These are phyloP conservation scores for Drosophila quasianomalipes DNA, from an alignment of 2,888 invertebrate species.

Conservation along the genomic window DNA sequence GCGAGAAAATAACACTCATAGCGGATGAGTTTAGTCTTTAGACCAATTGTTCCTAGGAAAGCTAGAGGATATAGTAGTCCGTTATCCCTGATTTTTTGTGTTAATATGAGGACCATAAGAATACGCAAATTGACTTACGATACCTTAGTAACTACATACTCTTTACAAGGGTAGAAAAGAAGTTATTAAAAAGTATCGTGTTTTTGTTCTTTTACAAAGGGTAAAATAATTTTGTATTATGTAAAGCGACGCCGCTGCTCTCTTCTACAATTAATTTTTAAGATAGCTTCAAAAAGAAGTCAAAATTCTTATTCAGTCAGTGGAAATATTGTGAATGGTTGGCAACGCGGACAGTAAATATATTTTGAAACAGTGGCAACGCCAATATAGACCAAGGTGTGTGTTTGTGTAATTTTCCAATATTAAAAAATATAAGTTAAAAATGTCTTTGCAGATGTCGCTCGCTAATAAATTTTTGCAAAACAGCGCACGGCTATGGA, in stretches of 20 bases:
- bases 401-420: conserved; percentile 20
- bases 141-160: neutral
- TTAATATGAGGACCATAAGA: neutral
- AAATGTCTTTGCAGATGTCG: conserved; percentile 71
- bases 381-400: conserved; percentile 31
- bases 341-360: conserved; percentile 19
- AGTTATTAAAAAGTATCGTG: neutral
- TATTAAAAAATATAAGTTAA: conserved; percentile 46
- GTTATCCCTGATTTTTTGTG: neutral
- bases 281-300: neutral
- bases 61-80: neutral
- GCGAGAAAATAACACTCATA: neutral
- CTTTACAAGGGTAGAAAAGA: neutral
- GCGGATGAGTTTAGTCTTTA: neutral
- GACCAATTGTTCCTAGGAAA: neutral
- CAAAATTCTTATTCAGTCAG: neutral
- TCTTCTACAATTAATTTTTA: neutral
- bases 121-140: neutral
- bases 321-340: neutral
- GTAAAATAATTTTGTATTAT: neutral
- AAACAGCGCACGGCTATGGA: conserved; percentile 47
- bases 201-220: neutral
- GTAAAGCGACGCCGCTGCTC: neutral
- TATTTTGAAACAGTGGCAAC: conserved; percentile 34
- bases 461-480: conserved; percentile 65